A percentile compares a stretch with the other conserved stretches of the same genome.
Conservation (phyloP, 2,113 vertebrate genomes). For the Apistogramma diplotaenia region DNA sequence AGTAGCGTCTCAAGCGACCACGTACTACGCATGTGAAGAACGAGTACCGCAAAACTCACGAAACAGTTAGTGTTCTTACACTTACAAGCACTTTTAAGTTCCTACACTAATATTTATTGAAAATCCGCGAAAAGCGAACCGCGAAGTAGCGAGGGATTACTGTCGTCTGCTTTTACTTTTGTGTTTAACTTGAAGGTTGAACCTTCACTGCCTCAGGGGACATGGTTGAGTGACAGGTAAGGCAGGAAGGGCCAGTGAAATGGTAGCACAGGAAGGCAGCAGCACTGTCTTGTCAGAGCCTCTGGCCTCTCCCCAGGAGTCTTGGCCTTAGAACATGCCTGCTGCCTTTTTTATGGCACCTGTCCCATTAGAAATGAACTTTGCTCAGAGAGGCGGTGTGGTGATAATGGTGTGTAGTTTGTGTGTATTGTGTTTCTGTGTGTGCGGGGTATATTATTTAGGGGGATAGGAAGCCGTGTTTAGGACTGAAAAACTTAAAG, state of each 20-base stretch:
- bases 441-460: background rate
- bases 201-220: conserved; percentile 5
- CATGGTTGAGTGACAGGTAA: conserved; percentile 9
- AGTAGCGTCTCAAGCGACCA: too few species aligned
- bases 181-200: background rate
- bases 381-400: conserved; percentile 42
- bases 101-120: too few species aligned
- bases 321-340: conserved; percentile 12
- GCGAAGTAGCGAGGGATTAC: too few species aligned
- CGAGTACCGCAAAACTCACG: too few species aligned
- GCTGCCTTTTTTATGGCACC: conserved; percentile 18
- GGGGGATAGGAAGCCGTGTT: background rate
- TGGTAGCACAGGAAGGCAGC: background rate
- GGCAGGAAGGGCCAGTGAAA: background rate
- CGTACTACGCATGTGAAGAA: too few species aligned
- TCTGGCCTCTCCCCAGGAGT: conserved; percentile 1
- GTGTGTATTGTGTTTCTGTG: background rate
- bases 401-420: conserved; percentile 12
- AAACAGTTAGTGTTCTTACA: too few species aligned
- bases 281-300: conserved; percentile 5
- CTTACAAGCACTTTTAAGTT: too few species aligned
- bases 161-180: too few species aligned
- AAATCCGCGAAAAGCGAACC: too few species aligned
- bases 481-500: background rate
- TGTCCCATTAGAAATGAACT: conserved; percentile 45